Base-by-base conservation (phyloP, 2,113 vertebrate genomes). In the Microcebus lehilahytsara region DNA sequence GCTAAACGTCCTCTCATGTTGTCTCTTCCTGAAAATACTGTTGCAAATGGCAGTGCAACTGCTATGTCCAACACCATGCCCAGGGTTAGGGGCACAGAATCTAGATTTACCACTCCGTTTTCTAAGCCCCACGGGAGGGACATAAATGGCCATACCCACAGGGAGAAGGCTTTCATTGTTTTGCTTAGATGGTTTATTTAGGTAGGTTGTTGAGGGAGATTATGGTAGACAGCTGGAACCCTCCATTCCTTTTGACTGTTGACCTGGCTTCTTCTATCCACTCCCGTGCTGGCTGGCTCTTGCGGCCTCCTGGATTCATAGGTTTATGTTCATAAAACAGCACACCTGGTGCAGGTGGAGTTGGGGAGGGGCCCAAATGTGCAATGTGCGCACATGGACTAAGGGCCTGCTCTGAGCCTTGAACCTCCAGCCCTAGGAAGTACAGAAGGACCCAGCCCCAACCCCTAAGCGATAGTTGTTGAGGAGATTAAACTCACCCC, bases 321-420 rank as follows among this genome's bases (percentile, higher is more conserved):
- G 42, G 25, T 19, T 49, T 30, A 2, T 9, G 20, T n/a, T 79
- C n/a, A 23, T 3, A 16, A 92, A 60, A 81, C 4, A 19, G 11
- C 67, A 81, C 23, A 12, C 9, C 0, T 40, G 32, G 58, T 32
- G 27, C 58, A 34, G 53, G 30, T 9, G 34, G 72, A 23, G 14
- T 1, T 0, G 22, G 13, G 27, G 13, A 13, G 2, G 20, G 30
- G 5, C 1, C 9, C 30, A 60, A 22, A 19, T 19, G 22, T 1
- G 17, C 84, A 60, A 11, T 2, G 8, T 19, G 5, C 74, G 71
- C 3, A 1, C 3, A 30, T 32, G 51, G 46, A 71, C 85, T 4
- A 0, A 4, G 1, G 3, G 10, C 30, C 84, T 69, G 30, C 20
- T 1, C 4, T 34, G 62, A 72, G 60, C 64, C 74, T 58, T 19